phyloP scores from a whole-genome alignment of 2,113 vertebrate species.

The Neogale vison region DNA sequence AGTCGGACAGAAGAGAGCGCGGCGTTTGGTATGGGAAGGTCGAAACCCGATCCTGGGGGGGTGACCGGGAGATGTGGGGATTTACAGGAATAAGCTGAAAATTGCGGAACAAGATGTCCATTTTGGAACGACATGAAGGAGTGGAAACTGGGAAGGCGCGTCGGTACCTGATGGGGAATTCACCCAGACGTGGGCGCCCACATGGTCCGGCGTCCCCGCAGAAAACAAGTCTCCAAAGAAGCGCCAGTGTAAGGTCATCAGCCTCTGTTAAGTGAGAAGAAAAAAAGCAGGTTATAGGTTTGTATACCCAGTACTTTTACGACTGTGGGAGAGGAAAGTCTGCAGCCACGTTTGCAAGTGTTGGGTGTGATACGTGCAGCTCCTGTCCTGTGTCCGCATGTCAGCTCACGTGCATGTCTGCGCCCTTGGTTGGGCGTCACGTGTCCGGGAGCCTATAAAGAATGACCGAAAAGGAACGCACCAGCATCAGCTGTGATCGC shows the following conservation, averaged over 20 bases:
- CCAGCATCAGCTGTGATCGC: neutral
- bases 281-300: neutral
- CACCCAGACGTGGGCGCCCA: neutral
- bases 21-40: neutral
- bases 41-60: neutral
- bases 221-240: neutral
- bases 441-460: neutral
- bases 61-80: neutral
- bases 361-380: neutral
- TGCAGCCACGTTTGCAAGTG: neutral
- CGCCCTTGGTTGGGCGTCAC: neutral
- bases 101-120: neutral
- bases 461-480: neutral
- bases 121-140: neutral
- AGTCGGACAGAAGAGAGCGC: neutral
- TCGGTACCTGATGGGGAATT: neutral
- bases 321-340: neutral
- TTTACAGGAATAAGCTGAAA: neutral
- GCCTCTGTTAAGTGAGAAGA: neutral
- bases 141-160: neutral
- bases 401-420: neutral
- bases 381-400: neutral
- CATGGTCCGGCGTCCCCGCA: accelerated
- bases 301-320: neutral
- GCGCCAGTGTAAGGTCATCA: too few relatives aligned